Evolutionary conservation across 1,140 invertebrate species (phyloP).

Genomic region (Caerostris extrusa): DNA sequence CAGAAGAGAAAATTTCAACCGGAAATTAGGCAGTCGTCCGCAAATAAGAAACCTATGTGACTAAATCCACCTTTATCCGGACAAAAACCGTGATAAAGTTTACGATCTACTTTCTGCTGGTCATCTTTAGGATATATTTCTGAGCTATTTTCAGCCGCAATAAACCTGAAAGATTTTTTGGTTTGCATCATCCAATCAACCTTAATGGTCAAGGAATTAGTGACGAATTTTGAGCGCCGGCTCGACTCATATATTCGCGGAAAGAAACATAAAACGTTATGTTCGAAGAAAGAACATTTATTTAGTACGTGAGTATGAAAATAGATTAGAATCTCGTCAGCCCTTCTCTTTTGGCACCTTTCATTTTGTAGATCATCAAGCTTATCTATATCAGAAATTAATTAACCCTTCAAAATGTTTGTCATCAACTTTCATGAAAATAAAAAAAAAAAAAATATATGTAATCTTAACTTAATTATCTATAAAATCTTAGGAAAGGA

Average conservation of each 20-base stretch:
- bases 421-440: neutral
- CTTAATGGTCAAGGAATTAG: constrained; percentile 64
- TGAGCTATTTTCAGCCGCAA: constrained; percentile 56
- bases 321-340: constrained; percentile 29
- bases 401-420: neutral
- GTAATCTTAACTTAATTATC: no score
- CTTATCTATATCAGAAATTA: constrained; percentile 30
- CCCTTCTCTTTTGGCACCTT: neutral
- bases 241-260: constrained; percentile 4
- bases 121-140: constrained; percentile 55
- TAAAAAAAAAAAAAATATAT: neutral
- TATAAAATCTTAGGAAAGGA: no score
- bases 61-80: constrained; percentile 62
- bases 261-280: constrained; percentile 50
- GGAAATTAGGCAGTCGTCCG: constrained; percentile 69
- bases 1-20: constrained; percentile 54
- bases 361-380: constrained; percentile 17
- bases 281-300: constrained; percentile 29
- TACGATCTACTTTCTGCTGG: constrained; percentile 59
- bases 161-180: constrained; percentile 64
- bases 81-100: constrained; percentile 65
- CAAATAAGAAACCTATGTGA: constrained; percentile 52
- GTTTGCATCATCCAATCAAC: constrained; percentile 61
- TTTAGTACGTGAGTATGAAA: constrained; percentile 53
- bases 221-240: constrained; percentile 33